Percentiles rank a stretch among this genome's conserved stretches.
Conservation (phyloP, 2,888 invertebrate species). For the Dichetophora obliterata region DNA sequence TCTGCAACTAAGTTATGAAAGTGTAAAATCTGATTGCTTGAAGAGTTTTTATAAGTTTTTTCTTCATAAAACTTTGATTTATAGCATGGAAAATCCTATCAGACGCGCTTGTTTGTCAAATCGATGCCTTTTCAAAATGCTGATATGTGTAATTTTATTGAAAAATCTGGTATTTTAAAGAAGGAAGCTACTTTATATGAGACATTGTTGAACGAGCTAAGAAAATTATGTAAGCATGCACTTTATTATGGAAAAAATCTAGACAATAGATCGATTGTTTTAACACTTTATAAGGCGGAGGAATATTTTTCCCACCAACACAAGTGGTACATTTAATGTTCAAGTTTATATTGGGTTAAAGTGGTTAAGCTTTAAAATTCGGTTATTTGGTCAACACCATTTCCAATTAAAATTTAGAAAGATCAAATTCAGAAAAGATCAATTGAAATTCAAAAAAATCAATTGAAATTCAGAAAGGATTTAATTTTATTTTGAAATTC, state of each 20-base stretch:
- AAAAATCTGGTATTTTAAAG: slow-evolving; percentile 52
- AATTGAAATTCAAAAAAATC: too few relatives aligned
- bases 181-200: slow-evolving; percentile 59
- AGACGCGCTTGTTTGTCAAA: slow-evolving; percentile 58
- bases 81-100: slow-evolving; percentile 27
- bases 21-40: slow-evolving; percentile 15
- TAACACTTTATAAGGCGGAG: too few relatives aligned
- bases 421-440: too few relatives aligned
- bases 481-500: too few relatives aligned
- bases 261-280: too few relatives aligned
- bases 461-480: too few relatives aligned
- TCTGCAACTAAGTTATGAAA: slow-evolving; percentile 53
- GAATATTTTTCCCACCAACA: too few relatives aligned
- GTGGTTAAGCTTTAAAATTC: too few relatives aligned
- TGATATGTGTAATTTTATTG: slow-evolving; percentile 50
- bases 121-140: slow-evolving; percentile 55
- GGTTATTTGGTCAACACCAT: too few relatives aligned
- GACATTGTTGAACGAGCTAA: slow-evolving; percentile 55
- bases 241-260: not conserved
- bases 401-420: too few relatives aligned
- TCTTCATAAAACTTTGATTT: not conserved
- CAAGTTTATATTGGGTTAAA: too few relatives aligned
- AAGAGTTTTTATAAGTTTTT: not conserved
- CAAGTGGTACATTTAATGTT: too few relatives aligned
- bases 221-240: slow-evolving; percentile 55